Conservation (phyloP, 2,797 vertebrate species). For the Channa striata region DNA sequence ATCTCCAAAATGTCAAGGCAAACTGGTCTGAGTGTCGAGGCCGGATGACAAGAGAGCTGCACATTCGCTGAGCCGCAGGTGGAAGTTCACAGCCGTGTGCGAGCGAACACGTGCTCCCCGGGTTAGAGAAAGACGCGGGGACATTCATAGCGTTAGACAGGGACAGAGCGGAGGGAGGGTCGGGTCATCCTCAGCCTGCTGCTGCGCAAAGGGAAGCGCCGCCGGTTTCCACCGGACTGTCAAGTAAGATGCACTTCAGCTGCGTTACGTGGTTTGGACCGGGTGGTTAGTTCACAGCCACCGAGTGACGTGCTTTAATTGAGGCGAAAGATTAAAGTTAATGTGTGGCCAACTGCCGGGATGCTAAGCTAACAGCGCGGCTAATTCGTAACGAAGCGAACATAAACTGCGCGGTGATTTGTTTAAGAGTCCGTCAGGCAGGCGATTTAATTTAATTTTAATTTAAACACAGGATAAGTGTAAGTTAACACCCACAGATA, state of each 20-base stretch:
- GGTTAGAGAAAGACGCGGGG: neutral
- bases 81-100: too few species aligned
- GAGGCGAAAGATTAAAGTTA: too few species aligned
- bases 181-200: neutral
- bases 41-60: neutral
- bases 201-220: neutral
- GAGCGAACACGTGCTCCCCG: too few species aligned
- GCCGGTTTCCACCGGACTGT: neutral
- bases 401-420: neutral
- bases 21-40: neutral
- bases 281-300: neutral
- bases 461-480: neutral
- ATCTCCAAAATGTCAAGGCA: neutral
- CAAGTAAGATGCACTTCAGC: conserved; percentile 50
- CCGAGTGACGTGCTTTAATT: neutral
- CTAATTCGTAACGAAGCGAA: neutral
- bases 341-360: neutral
- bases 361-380: conserved; percentile 57
- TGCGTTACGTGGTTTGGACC: neutral
- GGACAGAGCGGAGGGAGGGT: conserved; percentile 1
- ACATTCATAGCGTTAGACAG: neutral
- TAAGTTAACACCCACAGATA: fast-evolving
- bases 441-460: neutral
- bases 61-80: fast-evolving
- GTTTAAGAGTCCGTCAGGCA: too few species aligned